Conservation (phyloP, 2,888 invertebrate species). For the Himalopsyche anomala region DNA sequence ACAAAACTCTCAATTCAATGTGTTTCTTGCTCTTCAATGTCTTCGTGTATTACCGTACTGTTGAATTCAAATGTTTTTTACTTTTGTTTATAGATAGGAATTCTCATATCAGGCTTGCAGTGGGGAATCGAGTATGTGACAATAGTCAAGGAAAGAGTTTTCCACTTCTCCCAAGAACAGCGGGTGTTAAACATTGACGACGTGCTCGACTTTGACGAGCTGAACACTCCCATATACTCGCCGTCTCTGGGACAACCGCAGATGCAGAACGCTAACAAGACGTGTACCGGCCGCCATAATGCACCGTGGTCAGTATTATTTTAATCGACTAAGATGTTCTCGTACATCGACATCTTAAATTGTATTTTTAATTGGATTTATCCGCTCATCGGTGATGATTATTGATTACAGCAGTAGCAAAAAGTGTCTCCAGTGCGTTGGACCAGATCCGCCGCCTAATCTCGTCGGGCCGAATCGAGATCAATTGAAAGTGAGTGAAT, state of each 20-base stretch:
- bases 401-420: conserved; percentile 67
- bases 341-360: neutral
- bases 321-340: too few species aligned
- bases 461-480: conserved; percentile 83
- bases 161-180: conserved; percentile 84
- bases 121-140: conserved; percentile 87
- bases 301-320: neutral
- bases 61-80: conserved; percentile 38
- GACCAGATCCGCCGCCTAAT: conserved; percentile 71
- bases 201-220: conserved; percentile 86
- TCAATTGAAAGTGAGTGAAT: conserved; percentile 77
- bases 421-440: conserved; percentile 69
- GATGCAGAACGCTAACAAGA: neutral
- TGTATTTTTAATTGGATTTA: neutral
- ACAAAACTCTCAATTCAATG: neutral
- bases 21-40: neutral
- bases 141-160: conserved; percentile 82
- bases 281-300: conserved; percentile 5
- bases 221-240: conserved; percentile 80
- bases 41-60: neutral
- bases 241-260: conserved; percentile 66
- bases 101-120: conserved; percentile 85
- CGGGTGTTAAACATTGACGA: conserved; percentile 86
- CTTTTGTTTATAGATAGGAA: conserved; percentile 76
- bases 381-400: neutral